A percentile compares a stretch with the other conserved stretches of the same genome.
Conservation (phyloP, 2,113 vertebrate species). For the Peucedramus taeniatus region DNA sequence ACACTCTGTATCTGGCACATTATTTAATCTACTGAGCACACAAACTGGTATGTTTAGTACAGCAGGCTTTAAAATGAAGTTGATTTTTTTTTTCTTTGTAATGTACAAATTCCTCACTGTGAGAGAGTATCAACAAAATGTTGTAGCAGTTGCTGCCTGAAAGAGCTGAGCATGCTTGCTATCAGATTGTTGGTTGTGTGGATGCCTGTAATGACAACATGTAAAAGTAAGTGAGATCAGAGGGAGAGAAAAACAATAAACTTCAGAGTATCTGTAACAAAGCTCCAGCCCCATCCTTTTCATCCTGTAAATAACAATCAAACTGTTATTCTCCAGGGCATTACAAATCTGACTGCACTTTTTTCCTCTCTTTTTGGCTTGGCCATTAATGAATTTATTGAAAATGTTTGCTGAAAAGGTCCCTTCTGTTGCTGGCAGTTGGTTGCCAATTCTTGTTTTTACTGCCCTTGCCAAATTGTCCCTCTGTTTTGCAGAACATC, state of each 20-base stretch:
- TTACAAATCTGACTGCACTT: background rate
- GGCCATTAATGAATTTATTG: background rate
- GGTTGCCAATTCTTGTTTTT: background rate
- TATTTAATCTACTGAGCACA: background rate
- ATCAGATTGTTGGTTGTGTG: background rate
- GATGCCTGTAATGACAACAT: background rate
- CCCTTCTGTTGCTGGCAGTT: constrained; percentile 25
- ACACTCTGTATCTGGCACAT: background rate
- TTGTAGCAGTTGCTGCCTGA: background rate
- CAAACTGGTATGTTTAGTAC: background rate
- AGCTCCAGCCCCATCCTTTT: background rate
- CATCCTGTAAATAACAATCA: background rate
- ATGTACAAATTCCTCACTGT: background rate
- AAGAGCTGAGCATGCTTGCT: background rate
- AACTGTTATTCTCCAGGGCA: background rate
- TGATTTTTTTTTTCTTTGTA: background rate
- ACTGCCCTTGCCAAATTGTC: background rate
- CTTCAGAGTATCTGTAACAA: background rate
- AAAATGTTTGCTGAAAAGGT: background rate
- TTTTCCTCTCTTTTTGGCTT: background rate
- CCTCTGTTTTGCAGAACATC: background rate
- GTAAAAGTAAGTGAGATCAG: background rate
- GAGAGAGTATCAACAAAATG: background rate
- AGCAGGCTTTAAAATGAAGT: background rate
- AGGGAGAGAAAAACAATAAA: background rate